Evolutionary conservation across 2,113 vertebrate genomes (phyloP), one percentile per base, ranked within the genome.

Genomic region (Corythornis cristatus): DNA sequence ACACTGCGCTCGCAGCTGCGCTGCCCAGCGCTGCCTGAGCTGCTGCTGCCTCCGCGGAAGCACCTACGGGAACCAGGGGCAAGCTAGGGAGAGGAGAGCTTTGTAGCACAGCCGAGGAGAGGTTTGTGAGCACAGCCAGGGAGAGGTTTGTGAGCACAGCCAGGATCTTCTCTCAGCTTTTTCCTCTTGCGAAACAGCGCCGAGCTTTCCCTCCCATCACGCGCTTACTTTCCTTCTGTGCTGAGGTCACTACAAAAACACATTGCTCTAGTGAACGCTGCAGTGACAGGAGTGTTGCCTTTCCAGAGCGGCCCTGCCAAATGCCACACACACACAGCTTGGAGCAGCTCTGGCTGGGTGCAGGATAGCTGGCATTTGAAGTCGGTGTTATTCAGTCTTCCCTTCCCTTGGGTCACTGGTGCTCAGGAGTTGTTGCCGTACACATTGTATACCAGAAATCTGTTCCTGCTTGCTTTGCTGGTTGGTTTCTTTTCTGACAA

Each of bases 401-500:
- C 23, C 35, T 88, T 73, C 77, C 26, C 35, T 45, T 75, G 81
- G 61, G 61, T 81, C 35, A 42, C 16, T 53, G 65, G 18, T 13
- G 29, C 57, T 78, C 65, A 72, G 54, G 68, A 56, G 67, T 89
- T 74, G 26, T 57, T 70, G 48, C 66, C 78, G 61, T 86, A 42
- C 15, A 45, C 45, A 19, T 2, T 46, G 31, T 68, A 71, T 57
- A 77, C 1, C 53, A 28, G 53, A 88, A 80, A 76, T 60, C 48
- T 51, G 57, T 67, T 93, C 56, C 48, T 85, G 54, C 71, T 89
- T 85, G 51, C 42, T 83, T 79, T 87, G 78, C 37, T 94, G 60
- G 35, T 48, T 93, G 53, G 40, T 88, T 77, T 94, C 22, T 83
- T 53, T 72, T 86, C 79, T 86, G 53, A 64, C 77, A 89, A 86